A percentile compares a stretch with the other conserved stretches of the same genome.
Conservation (phyloP, 2,113 vertebrate genomes). For the Saccopteryx leptura region DNA sequence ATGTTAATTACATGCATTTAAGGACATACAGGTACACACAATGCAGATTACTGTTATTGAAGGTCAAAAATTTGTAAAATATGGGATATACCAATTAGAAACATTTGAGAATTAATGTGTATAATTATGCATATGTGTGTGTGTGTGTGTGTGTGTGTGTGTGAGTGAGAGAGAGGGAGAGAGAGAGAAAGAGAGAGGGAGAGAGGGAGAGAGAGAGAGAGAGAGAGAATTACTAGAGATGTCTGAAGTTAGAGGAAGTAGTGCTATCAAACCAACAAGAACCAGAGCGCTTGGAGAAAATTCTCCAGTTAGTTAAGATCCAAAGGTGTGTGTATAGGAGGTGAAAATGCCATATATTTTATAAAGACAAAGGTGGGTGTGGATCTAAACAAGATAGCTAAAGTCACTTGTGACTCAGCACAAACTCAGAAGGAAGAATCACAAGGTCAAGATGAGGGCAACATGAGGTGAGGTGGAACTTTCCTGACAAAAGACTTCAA, state of each 20-base stretch:
- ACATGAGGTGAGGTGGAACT: not conserved
- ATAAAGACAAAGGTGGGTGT: not conserved
- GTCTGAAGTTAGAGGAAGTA: not conserved
- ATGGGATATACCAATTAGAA: not conserved
- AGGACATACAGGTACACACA: not conserved
- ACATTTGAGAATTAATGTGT: constrained; percentile 21
- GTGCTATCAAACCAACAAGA: not conserved
- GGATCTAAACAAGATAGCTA: not conserved
- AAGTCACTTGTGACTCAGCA: not conserved
- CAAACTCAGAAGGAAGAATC: not conserved
- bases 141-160: not conserved
- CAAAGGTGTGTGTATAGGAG: not conserved
- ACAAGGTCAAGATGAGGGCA: not conserved
- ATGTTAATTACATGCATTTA: not conserved
- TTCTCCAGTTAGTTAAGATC: not conserved
- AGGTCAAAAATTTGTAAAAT: not conserved
- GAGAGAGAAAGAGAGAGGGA: not conserved
- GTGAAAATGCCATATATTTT: not conserved
- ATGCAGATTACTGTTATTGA: not conserved
- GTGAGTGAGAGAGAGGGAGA: not conserved
- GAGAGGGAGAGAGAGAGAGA: not conserved
- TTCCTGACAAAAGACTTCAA: not conserved
- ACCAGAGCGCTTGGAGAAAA: constrained; percentile 5
- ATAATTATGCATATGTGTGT: not conserved
- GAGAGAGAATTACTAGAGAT: not conserved